Evolutionary conservation across 2,888 invertebrate genomes (phyloP), one percentile per base, ranked within the genome.

Genomic region (Coenonympha arcania): DNA sequence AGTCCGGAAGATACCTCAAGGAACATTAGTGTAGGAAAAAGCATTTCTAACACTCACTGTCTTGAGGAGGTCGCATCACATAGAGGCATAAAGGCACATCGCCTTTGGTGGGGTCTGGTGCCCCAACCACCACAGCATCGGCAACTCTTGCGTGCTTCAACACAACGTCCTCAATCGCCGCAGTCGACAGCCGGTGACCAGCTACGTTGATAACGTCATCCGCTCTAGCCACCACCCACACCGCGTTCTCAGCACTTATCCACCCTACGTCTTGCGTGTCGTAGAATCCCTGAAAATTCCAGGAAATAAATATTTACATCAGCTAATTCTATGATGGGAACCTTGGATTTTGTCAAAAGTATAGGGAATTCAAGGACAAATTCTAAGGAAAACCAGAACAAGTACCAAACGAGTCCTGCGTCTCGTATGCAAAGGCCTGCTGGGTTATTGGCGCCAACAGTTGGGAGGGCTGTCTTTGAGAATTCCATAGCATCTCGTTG

Each of bases 191-290:
- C 44, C 97, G 87, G 73, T 97, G 97, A 0, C 97, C 98, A 0
- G 98, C 95, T 1, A 98, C 97, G 73, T 98, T 98, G 64, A 98
- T 97, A 52, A 96, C 93, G 76, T 98, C 98, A 79, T 98, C 98
- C 52, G 95, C 95, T 24, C 98, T 88, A 0, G 96, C 94, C 43
- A 95, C 94, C 9, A 98, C 95, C 78, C 92, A 95, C 1, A 98
- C 88, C 48, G 94, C 94, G 0, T 95, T 95, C 58, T 92, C 90
- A 46, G 92, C 89, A 67, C 95, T 95, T 49, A 90, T 88, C 75
- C 93, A 95, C 0, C 97, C 98, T 0, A 95, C 95, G 71, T 98
- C 98, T 93, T 96, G 96, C 0, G 97, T 97, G 68, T 97, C 96
- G 69, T 98, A 95, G 75, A 90, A 95, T 3, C 94, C 95, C 94